These are phyloP conservation scores for Schizaphis graminum DNA, from an alignment of 2,888 invertebrate genomes.

Conservation along the genomic window DNA sequence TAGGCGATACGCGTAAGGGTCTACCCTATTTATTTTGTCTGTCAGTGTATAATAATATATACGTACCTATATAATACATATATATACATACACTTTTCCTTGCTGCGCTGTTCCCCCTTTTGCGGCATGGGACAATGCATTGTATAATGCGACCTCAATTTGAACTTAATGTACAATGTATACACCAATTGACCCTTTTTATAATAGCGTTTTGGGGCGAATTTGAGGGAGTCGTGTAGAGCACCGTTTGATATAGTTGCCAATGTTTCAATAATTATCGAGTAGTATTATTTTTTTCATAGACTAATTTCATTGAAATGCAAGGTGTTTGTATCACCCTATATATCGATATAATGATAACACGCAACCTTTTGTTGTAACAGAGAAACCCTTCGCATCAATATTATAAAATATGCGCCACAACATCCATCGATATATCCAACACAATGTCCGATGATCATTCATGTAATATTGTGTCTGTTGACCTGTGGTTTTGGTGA, in stretches of 20 bases:
- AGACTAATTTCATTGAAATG: conserved; percentile 58
- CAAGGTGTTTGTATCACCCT: conserved; percentile 59
- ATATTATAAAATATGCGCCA: background rate
- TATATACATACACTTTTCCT: background rate
- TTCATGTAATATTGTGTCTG: background rate
- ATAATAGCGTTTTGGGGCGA: conserved; percentile 45
- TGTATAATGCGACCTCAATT: conserved; percentile 63
- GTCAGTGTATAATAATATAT: background rate
- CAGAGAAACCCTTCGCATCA: background rate
- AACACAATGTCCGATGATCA: background rate
- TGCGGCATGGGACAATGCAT: conserved; percentile 30
- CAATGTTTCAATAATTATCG: conserved; percentile 63
- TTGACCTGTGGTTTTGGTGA: background rate
- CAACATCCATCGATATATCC: background rate
- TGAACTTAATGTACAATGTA: conserved; percentile 60
- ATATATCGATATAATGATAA: conserved; percentile 31
- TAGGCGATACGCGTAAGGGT: conserved; percentile 45
- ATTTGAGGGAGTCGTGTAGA: conserved; percentile 24
- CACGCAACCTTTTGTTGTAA: conserved; percentile 50
- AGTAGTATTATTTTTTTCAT: conserved; percentile 45
- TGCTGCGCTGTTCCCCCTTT: conserved; percentile 41
- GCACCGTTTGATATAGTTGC: conserved; percentile 63
- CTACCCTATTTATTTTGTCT: conserved; percentile 63
- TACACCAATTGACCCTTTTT: conserved; percentile 65
- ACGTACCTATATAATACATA: background rate